Conservation (phyloP, 2,113 vertebrate genomes). For the Herpetotheres cachinnans region DNA sequence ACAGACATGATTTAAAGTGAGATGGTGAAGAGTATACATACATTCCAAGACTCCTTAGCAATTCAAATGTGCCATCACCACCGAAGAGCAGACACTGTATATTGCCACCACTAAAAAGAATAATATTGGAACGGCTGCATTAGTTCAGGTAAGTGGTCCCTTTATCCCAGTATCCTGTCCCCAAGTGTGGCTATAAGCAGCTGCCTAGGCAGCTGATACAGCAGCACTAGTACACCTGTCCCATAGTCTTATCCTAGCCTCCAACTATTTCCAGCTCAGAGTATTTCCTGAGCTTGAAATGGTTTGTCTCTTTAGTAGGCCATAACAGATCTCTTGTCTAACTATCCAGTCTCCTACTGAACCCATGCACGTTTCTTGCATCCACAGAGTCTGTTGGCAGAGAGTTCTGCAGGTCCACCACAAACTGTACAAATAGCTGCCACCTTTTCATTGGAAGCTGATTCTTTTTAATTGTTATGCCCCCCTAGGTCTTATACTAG, state of each 20-base stretch:
- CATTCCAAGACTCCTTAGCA: not conserved
- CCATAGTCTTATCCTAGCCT: not conserved
- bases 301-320: not conserved
- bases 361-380: not conserved
- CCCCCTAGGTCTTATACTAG: not conserved
- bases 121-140: not conserved
- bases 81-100: not conserved
- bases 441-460: not conserved
- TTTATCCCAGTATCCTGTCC: not conserved
- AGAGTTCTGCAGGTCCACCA: not conserved
- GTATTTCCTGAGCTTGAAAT: not conserved
- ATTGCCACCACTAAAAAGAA: not conserved
- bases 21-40: not conserved
- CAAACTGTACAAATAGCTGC: not conserved
- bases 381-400: not conserved
- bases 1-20: not conserved
- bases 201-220: not conserved
- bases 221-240: not conserved
- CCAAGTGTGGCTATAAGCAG: not conserved
- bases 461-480: not conserved
- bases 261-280: not conserved
- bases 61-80: not conserved
- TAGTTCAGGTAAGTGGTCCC: not conserved
- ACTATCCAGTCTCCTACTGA: not conserved
- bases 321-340: not conserved